phyloP scores from a whole-genome alignment of 2,888 invertebrate genomes.

The Drosophila demipolita region DNA sequence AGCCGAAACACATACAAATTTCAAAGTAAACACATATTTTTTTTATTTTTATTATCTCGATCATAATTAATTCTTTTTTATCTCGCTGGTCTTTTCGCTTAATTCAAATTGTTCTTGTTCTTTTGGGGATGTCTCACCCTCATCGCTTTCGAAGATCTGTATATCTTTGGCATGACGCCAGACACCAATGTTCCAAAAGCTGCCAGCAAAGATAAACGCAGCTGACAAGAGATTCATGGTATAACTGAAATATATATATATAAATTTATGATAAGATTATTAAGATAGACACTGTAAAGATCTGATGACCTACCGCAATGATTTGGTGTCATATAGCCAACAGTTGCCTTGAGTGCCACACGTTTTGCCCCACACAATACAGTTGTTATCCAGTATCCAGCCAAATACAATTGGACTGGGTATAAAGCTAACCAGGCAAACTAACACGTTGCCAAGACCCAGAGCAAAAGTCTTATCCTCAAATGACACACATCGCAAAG shows the following conservation, averaged over 20 bases:
- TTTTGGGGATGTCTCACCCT: slow-evolving; percentile 53
- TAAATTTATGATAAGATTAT: slow-evolving; percentile 86
- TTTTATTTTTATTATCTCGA: background rate
- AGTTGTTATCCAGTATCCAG: slow-evolving; percentile 87
- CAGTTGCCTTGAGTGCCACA: slow-evolving; percentile 89
- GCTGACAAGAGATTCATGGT: slow-evolving; percentile 86
- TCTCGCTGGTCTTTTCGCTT: slow-evolving; percentile 12
- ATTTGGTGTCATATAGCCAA: slow-evolving; percentile 89
- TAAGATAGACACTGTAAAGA: slow-evolving; percentile 85
- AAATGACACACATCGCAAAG: slow-evolving; percentile 88
- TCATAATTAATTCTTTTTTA: slow-evolving; percentile 9
- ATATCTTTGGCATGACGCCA: slow-evolving; percentile 89
- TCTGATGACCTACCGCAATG: slow-evolving; percentile 82
- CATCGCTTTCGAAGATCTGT: slow-evolving; percentile 89
- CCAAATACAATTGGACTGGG: slow-evolving; percentile 91
- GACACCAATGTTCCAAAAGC: slow-evolving; percentile 88
- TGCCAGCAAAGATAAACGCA: slow-evolving; percentile 87
- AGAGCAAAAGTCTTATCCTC: slow-evolving; percentile 89
- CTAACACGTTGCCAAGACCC: slow-evolving; percentile 88
- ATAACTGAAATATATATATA: slow-evolving; percentile 21
- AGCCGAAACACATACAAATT: background rate
- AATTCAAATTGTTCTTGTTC: slow-evolving; percentile 10
- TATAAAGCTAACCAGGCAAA: slow-evolving; percentile 89
- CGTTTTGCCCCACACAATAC: slow-evolving; percentile 90
- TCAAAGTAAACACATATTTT: background rate